Evolutionary conservation across 1,140 invertebrate genomes (phyloP), one percentile per base, ranked within the genome.

Genomic region (Drosophila eugracilis): DNA sequence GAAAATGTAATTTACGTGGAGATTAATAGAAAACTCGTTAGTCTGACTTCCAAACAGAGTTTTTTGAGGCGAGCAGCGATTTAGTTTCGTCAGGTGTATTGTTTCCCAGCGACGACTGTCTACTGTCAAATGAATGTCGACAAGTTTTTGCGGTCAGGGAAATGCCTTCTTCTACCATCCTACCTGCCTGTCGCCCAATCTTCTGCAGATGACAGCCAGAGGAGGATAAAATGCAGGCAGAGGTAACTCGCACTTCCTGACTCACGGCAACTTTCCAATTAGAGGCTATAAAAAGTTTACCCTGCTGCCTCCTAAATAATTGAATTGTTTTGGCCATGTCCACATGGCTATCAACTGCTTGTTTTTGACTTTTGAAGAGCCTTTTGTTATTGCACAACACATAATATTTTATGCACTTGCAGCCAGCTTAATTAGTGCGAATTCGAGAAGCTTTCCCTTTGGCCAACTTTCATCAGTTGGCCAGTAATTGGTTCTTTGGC

Each of bases 221-320:
- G 17, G 52, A 21, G 14, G 30, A 44, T 9, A 12, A n/a, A 15
- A 41, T 63, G 58, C 62, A 49, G 28, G 17, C 12, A 7, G 3
- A 30, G 6, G 37, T 4, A 55, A 3, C 14, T 19, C 17, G 21
- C 24, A 5, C 21, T 24, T 49, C 24, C 21, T 10, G 15, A 10
- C 44, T 48, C 36, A 37, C 39, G 37, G 30, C 32, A 84, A 84
- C 57, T 70, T 84, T 83, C 57, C 79, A 84, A 84, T 83, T 83
- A 78, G 58, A 24, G 21, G 19, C 67, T 59, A 44, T 49, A 71
- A 49, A 71, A 72, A 72, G 66, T 72, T 72, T 71, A 39, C 36
- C 36, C 22, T 15, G 62, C 44, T 50, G 59, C 24, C 34, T 42
- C 44, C 28, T 67, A 66, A 66, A 67, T 67, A 67, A 67, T 67